Evolutionary conservation across 2,888 invertebrate genomes (phyloP), one percentile per base, ranked within the genome.

Genomic region (Chymomyza procnemis): DNA sequence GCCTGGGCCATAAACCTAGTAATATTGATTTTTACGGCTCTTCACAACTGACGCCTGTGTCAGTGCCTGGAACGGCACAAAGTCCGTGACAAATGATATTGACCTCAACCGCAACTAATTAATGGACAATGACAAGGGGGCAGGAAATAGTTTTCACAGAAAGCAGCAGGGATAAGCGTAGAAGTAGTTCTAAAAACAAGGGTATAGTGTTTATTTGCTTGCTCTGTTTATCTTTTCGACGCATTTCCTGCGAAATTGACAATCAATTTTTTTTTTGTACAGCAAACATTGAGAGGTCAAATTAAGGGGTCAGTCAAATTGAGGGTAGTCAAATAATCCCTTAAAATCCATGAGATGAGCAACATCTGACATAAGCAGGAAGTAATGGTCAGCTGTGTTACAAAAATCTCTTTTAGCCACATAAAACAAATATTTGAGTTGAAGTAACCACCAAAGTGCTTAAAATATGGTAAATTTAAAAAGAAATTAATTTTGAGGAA

Each of bases 21-120:
- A 12, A 52, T 77, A 78, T 78, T 79, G 79, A 78, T 78, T 78
- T 66, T 63, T 46, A 41, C 41, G 52, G 41, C 50, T 41, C 48
- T 61, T 59, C 59, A 16, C 47, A 41, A 62, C 19, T 1, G 34
- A 34, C 34, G 34, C 34, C 34, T 34, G 34, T 59, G 52, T 56
- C n/a, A n/a, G n/a, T 65, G 67, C 22, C 12, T 41, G 34, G 34
- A 12, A 9, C 34, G 34, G 34, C 12, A 41, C 34, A 41, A 41
- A 41, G 34, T 12, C 34, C 12, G 66, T 73, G 79, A 67, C 76
- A 75, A 41, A 66, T 66, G 54, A 47, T 54, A 18, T 65, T 72
- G 75, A 67, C 76, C 69, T 55, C 79, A 74, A 71, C 67, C 74
- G 61, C 68, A 78, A 79, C 79, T 79, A 78, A 78, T 78, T 78